Evolutionary conservation across 2,797 vertebrate genomes (phyloP), one percentile per base, ranked within the genome.

Genomic region (Carapus acus): DNA sequence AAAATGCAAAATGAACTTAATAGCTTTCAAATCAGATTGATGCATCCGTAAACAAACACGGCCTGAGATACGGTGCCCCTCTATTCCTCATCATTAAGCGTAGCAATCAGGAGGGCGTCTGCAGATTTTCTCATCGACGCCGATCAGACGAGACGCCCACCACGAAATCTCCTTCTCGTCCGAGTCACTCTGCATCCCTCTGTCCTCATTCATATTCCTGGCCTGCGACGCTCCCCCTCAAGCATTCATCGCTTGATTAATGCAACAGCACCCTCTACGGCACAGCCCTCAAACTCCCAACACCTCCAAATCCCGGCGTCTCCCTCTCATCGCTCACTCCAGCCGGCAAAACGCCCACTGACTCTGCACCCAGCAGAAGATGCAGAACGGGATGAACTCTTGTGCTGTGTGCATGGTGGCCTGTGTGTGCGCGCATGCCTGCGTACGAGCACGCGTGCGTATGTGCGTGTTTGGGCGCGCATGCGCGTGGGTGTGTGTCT

Each of bases 221-320:
- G 64, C 69, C 47, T 49, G 39, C 53, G 33, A 62, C 67, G 33
- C 20, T 56, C 67, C 69, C 49, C 60, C 66, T 70, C 49, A 56
- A 48, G 37, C 56, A 53, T 78, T 72, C 47, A 69, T 80, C 69
- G 65, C 54, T 74, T 75, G 58, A 80, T 75, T 77, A 68, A 83
- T 73, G 71, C 75, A 82, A 79, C 61, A 81, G 77, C 77, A 54
- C 74, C 78, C 74, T 78, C 76, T 77, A 64, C 1, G 27, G 75
- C 58, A 60, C 64, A 65, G 49, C 56, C 39, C 67, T 43, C 36
- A 62, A 61, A 68, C 42, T 65, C 67, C 65, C 27, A 3, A 43
- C 9, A 19, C 44, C 49, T 43, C 22, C 44, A 4, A 19, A 16
- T n/a, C n/a, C 41, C 38, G 54, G 62, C 23, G 24, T 22, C 46